A percentile compares a stretch with the other conserved stretches of the same genome.
Evolutionary conservation across 2,888 invertebrate genomes (phyloP).

Genomic region (Ectemnius continuus): DNA sequence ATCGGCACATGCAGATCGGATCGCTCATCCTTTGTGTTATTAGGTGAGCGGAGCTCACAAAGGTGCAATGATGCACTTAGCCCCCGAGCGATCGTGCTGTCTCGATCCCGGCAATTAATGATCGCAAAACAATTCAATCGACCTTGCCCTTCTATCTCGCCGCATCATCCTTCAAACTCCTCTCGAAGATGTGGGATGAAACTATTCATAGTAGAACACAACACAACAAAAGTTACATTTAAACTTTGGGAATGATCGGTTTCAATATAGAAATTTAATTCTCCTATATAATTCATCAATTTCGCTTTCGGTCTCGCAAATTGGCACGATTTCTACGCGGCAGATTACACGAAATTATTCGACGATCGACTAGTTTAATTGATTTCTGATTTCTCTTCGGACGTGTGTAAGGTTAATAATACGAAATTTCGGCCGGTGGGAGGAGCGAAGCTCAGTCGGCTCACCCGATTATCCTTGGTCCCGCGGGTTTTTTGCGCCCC

Average conservation of each 20-base stretch:
- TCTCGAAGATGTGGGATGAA: constrained; percentile 29
- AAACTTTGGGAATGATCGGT: too few relatives aligned
- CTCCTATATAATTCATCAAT: too few relatives aligned
- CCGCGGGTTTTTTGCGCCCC: constrained; percentile 23
- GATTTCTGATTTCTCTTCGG: too few relatives aligned
- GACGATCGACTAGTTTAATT: too few relatives aligned
- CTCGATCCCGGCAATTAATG: constrained; percentile 33
- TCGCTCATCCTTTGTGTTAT: constrained; percentile 19
- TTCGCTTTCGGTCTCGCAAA: too few relatives aligned
- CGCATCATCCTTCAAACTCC: constrained; percentile 24
- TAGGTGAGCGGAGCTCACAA: background rate
- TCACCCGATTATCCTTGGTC: constrained; percentile 35
- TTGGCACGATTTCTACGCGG: too few relatives aligned
- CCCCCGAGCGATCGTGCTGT: background rate
- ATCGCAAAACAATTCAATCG: constrained; percentile 37
- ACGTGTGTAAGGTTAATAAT: too few relatives aligned
- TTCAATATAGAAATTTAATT: too few relatives aligned
- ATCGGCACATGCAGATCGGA: constrained; percentile 22
- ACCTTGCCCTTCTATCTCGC: constrained; percentile 24
- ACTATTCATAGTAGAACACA: constrained; percentile 46
- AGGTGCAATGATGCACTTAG: constrained; percentile 17
- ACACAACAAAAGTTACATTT: constrained; percentile 26
- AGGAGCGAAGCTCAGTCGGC: constrained; percentile 24
- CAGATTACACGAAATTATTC: too few relatives aligned
- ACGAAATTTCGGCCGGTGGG: too few relatives aligned